phyloP scores from a whole-genome alignment of 2,888 invertebrate species.

The Napeogenes inachia region DNA sequence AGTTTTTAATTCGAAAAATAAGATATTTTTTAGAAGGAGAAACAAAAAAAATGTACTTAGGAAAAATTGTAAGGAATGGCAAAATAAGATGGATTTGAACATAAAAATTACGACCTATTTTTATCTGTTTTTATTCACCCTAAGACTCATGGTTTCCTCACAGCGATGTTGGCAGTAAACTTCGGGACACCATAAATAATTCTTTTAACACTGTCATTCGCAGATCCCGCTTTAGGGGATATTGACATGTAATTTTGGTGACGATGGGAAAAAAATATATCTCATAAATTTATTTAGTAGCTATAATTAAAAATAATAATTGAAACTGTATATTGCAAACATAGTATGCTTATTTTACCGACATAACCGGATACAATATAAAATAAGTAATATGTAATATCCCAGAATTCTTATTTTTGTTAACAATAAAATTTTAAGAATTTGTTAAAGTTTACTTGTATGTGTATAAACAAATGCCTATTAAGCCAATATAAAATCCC shows the following conservation, averaged over 20 bases:
- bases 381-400: too few species aligned
- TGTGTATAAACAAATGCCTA: neutral
- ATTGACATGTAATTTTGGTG: neutral
- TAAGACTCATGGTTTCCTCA: constrained; percentile 14
- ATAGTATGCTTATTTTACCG: too few species aligned
- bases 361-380: too few species aligned
- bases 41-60: neutral
- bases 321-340: too few species aligned
- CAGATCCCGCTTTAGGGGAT: constrained; percentile 31
- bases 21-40: too few species aligned
- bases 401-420: too few species aligned
- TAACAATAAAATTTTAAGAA: too few species aligned
- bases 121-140: constrained; percentile 20
- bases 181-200: constrained; percentile 45
- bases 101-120: constrained; percentile 18
- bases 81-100: neutral
- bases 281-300: too few species aligned
- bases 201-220: constrained; percentile 48
- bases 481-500: constrained; percentile 2
- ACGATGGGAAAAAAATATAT: neutral
- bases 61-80: neutral
- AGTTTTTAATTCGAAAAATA: too few species aligned
- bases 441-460: too few species aligned
- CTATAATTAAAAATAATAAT: too few species aligned
- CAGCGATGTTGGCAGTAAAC: constrained; percentile 33